Evolutionary conservation across 2,888 invertebrate genomes (phyloP).

Genomic region (Agrochola lychnidis): DNA sequence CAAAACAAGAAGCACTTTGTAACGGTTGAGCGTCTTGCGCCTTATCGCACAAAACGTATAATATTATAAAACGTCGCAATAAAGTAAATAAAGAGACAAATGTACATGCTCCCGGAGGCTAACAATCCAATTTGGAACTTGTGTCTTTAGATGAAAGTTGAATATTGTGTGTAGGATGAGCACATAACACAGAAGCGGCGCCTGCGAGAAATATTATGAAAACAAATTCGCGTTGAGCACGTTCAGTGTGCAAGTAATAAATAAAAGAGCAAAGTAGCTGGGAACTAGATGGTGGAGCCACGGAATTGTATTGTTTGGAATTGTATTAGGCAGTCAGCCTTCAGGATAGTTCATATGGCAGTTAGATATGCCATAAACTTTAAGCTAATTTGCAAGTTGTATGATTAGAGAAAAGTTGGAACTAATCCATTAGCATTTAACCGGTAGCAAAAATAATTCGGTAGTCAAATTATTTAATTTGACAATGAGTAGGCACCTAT

Average conservation of each 20-base stretch:
- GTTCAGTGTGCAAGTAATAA: conserved; percentile 89
- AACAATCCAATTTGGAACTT: conserved; percentile 71
- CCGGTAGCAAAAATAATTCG: not conserved
- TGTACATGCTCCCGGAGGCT: conserved; percentile 75
- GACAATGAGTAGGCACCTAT: not conserved
- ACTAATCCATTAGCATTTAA: conserved; percentile 64
- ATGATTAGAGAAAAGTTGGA: conserved; percentile 32
- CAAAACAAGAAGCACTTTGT: conserved; percentile 81
- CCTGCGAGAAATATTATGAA: conserved; percentile 89
- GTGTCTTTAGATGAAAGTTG: conserved; percentile 66
- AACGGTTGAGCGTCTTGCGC: conserved; percentile 83
- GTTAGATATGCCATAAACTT: conserved; percentile 63
- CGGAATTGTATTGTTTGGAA: conserved; percentile 86
- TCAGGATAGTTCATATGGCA: conserved; percentile 57
- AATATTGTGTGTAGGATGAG: conserved; percentile 67
- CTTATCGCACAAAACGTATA: conserved; percentile 86
- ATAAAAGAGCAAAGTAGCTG: conserved; percentile 84
- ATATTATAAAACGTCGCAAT: conserved; percentile 90
- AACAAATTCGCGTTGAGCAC: conserved; percentile 90
- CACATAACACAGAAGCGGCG: conserved; percentile 78
- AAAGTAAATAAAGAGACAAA: conserved; percentile 89
- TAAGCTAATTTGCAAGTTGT: conserved; percentile 37
- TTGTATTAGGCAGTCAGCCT: conserved; percentile 76
- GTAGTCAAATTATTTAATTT: not conserved
- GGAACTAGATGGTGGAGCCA: conserved; percentile 77